Evolutionary conservation across 2,113 vertebrate species (phyloP).

Genomic region (Rhabdornis inornatus): DNA sequence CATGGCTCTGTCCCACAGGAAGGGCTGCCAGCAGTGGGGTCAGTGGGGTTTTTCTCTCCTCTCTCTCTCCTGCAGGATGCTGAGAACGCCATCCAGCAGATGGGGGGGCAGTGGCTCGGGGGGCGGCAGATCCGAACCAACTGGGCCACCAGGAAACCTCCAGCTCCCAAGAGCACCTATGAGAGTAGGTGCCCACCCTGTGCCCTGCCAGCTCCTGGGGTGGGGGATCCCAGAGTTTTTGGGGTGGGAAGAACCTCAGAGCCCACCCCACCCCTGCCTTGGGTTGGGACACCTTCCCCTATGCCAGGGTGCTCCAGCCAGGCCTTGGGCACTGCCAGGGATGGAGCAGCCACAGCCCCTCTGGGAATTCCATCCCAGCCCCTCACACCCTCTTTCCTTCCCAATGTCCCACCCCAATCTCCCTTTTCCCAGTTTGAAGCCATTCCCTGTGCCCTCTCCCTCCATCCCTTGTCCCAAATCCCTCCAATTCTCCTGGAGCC

Average conservation of each 20-base stretch:
- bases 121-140: constrained; percentile 98
- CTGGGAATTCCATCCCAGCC: not conserved
- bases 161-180: constrained; percentile 90
- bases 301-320: not conserved
- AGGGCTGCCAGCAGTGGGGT: not conserved
- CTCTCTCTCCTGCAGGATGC: constrained; percentile 79
- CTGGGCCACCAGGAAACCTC: constrained; percentile 98
- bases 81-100: constrained; percentile 97
- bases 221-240: not conserved
- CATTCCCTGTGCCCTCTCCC: not conserved
- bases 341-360: not conserved
- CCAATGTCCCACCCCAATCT: not conserved
- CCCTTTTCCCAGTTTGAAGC: no score
- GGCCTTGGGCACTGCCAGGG: not conserved
- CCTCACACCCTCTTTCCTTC: not conserved
- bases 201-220: not conserved
- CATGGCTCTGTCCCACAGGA: rapidly evolving
- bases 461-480: not conserved
- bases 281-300: not conserved
- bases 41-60: not conserved
- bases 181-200: constrained; percentile 79
- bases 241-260: not conserved
- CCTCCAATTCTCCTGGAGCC: not conserved
- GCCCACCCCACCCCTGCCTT: not conserved
- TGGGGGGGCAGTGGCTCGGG: constrained; percentile 98